Conservation (phyloP, 2,113 vertebrate species). For the Ardeotis arabs region DNA sequence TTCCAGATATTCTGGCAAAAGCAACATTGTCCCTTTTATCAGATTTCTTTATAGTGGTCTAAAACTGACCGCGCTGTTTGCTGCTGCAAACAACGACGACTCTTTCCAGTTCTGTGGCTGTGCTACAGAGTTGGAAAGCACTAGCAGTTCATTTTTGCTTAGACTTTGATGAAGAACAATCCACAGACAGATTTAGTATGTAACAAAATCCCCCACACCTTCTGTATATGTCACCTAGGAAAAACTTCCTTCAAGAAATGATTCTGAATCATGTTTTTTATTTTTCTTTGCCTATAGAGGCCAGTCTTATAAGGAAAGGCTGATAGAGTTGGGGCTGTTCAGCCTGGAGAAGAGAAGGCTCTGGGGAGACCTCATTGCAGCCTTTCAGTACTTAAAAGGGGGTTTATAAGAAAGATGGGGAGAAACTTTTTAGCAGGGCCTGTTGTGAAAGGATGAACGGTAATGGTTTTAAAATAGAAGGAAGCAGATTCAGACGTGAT, state of each 20-base stretch:
- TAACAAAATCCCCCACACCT: not conserved
- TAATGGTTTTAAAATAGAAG: not conserved
- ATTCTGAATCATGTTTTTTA: not conserved
- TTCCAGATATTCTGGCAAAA: not conserved
- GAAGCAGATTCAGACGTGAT: not conserved
- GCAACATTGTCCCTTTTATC: not conserved
- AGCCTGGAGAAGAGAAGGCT: not conserved
- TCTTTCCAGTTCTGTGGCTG: not conserved
- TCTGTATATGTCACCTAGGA: not conserved
- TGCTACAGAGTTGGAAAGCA: not conserved
- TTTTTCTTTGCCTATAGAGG: not conserved
- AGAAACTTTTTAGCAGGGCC: not conserved
- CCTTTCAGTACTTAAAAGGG: not conserved
- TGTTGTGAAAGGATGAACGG: rapidly evolving
- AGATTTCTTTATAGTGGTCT: not conserved
- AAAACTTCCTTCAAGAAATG: not conserved
- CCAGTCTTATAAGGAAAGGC: not conserved
- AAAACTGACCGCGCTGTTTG: not conserved
- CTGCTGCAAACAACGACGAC: not conserved
- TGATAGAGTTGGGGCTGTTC: not conserved
- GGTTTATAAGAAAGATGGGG: not conserved
- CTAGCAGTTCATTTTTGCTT: not conserved
- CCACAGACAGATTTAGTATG: not conserved
- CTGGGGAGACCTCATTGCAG: rapidly evolving
- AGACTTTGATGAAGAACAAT: not conserved